Base-by-base conservation (phyloP, 2,797 vertebrate species). In the Muscicapa striata region DNA sequence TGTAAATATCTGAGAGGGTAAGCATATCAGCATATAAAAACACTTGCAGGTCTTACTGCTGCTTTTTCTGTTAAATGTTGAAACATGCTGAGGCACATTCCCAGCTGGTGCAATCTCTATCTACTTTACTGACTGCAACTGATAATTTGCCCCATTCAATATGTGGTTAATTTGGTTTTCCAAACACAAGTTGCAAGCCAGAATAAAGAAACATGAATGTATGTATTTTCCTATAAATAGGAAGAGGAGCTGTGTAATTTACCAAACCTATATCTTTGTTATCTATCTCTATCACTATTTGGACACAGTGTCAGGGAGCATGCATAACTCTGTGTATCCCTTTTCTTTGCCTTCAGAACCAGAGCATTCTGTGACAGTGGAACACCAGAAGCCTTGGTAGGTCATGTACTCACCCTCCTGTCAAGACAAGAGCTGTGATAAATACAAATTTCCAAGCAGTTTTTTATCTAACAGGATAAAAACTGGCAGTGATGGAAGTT, bases 1-100 rank as follows among this genome's bases (percentile, higher is more conserved):
- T 81, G 76, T 92, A 96, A 96, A 88, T 85, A 83, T 94, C 63
- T 81, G 29, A 91, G 49, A 61, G 61, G 26, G 15, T 64, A 77
- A 43, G 23, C 4, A 13, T 63, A 83, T 51, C 59, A 93, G 46
- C 34, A 27, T 63, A 77, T 24, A 30, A 84, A 93, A 95, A 59
- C 34, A 59, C 20, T 81, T 70, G 18, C 13, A 43, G 18, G 62
- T 66, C 36, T 85, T 63, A 92, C 38, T 49, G 26, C 43, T 87
- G 7, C 9, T 64, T 87, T 89, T 93, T 52, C 48, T 84, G 55
- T 73, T 38, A 92, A 36, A 73, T 18, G 5, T 5, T 81, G 73
- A 78, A 84, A 81, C 19, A 36, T 5, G 4, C 18, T 76, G 48
- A 87, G 45, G 40, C 6, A 77, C 24, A 57, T 91, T 94, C 18